Evolutionary conservation across 1,140 invertebrate genomes (phyloP).

Genomic region (Heterodera schachtii): DNA sequence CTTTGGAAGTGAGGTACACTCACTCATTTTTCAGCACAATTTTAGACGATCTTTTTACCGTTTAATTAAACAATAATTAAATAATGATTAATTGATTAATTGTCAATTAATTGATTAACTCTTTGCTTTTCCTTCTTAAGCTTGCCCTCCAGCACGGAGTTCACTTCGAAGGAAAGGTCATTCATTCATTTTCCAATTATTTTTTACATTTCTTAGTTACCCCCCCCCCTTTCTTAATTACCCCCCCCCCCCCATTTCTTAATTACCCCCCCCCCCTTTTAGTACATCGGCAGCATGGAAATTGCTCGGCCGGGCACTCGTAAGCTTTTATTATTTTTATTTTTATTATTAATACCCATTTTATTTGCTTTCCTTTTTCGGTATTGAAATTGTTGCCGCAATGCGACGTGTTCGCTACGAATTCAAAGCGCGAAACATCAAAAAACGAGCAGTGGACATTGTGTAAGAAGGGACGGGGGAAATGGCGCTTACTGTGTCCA

Average conservation of each 20-base stretch:
- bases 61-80: too few species aligned
- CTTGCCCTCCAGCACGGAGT: slow-evolving; percentile 95
- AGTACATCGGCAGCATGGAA: slow-evolving; percentile 96
- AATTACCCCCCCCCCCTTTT: slow-evolving; percentile 49
- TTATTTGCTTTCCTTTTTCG: not conserved
- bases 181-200: not conserved
- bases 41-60: too few species aligned
- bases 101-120: too few species aligned
- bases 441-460: slow-evolving; percentile 93
- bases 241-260: slow-evolving; percentile 1
- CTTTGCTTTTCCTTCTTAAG: slow-evolving; percentile 64
- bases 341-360: too few species aligned
- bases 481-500: too few species aligned
- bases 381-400: slow-evolving; percentile 92
- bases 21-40: not conserved
- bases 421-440: slow-evolving; percentile 93
- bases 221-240: slow-evolving; percentile 50
- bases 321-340: not conserved
- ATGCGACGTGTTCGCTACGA: slow-evolving; percentile 97
- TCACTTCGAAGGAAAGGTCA: slow-evolving; percentile 93
- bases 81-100: too few species aligned
- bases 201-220: slow-evolving; percentile 16
- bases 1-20: slow-evolving; percentile 20
- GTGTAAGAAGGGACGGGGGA: slow-evolving; percentile 3
- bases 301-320: slow-evolving; percentile 89